Evolutionary conservation across 2,888 invertebrate genomes (phyloP).

Genomic region (Antheraea assamensis): DNA sequence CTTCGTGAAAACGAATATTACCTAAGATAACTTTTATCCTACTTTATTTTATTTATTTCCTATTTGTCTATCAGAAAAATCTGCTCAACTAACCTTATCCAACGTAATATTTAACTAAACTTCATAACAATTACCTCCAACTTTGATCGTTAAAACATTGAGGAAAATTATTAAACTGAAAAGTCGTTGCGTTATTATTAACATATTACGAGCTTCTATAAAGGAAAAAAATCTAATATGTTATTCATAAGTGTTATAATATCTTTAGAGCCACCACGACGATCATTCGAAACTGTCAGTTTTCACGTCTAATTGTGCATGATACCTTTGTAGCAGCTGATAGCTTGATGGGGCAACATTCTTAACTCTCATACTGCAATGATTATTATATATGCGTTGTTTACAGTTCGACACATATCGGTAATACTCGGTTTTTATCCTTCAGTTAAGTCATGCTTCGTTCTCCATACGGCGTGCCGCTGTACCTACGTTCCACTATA

Average conservation of each 20-base stretch:
- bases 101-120: background rate
- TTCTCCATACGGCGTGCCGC: no score
- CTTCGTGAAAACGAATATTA: no score
- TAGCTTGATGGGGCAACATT: no score
- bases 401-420: no score
- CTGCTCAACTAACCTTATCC: background rate
- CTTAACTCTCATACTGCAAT: no score
- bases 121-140: background rate
- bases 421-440: no score
- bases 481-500: no score
- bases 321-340: background rate
- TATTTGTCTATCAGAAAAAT: background rate
- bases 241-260: constrained; percentile 20
- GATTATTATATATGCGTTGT: no score
- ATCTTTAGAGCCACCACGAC: constrained; percentile 28
- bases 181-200: background rate
- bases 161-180: background rate
- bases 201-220: background rate
- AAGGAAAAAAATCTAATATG: background rate
- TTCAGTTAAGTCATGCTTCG: no score
- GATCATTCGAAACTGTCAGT: constrained; percentile 15
- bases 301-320: background rate
- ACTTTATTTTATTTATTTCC: no score
- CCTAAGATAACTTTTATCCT: no score
- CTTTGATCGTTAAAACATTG: background rate